These are phyloP conservation scores for Morbakka virulenta DNA, from an alignment of 30 jellyfish, hydroid and myxozoan species.

Conservation along the genomic window DNA sequence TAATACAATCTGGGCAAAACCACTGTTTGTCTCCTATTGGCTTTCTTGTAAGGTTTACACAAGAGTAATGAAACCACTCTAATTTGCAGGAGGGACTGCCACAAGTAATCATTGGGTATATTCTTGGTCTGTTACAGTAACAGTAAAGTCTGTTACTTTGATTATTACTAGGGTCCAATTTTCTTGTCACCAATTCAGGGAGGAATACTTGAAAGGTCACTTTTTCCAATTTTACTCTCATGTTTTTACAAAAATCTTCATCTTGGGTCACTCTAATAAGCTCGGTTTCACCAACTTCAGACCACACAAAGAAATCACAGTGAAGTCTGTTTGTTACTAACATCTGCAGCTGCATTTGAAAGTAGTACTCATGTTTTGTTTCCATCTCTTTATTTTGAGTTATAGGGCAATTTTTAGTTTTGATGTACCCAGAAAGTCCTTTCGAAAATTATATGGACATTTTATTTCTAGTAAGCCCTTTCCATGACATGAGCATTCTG, in stretches of 20 bases:
- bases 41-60: too few relatives aligned
- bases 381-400: not conserved
- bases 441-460: conserved; percentile 15
- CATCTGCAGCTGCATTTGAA: conserved; percentile 60
- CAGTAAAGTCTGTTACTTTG: too few relatives aligned
- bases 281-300: not conserved
- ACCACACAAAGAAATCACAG: conserved; percentile 1
- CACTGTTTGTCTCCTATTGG: too few relatives aligned
- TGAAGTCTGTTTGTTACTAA: not conserved
- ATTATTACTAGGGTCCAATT: not conserved
- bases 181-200: conserved; percentile 1
- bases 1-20: too few relatives aligned
- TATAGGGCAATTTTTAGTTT: not conserved
- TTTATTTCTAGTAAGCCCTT: conserved; percentile 46
- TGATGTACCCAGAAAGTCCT: conserved; percentile 10
- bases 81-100: too few relatives aligned
- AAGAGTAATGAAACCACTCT: too few relatives aligned
- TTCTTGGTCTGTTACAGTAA: too few relatives aligned
- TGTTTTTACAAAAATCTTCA: conserved; percentile 9
- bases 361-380: conserved; percentile 13
- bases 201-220: not conserved
- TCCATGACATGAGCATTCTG: conserved; percentile 44
- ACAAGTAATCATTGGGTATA: too few relatives aligned
- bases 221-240: too few relatives aligned
- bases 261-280: conserved; percentile 2